phyloP scores from a whole-genome alignment of 2,888 invertebrate species.

The Himalopsyche tibetana region DNA sequence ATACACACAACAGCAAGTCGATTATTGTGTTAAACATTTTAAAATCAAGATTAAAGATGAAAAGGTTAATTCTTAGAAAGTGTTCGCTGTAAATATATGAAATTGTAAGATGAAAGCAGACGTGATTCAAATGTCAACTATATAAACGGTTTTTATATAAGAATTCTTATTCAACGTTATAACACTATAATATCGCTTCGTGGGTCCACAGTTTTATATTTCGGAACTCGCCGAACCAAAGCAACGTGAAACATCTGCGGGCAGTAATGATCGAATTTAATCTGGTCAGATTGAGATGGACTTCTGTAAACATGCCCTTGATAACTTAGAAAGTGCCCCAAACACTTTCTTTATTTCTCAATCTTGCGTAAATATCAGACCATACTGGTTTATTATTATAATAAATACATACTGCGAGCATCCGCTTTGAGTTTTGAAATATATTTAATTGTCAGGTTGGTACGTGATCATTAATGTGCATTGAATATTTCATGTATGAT shows the following conservation, averaged over 20 bases:
- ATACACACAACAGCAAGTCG: no score
- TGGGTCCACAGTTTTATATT: background rate
- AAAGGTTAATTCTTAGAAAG: no score
- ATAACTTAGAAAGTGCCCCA: constrained; percentile 57
- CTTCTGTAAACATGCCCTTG: constrained; percentile 55
- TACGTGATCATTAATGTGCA: no score
- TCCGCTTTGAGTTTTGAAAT: constrained; percentile 31
- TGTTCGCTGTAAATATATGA: no score
- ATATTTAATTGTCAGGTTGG: background rate
- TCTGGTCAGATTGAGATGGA: constrained; percentile 14
- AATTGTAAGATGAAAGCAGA: no score
- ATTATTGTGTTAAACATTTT: no score
- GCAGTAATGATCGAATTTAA: constrained; percentile 20
- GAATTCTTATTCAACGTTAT: no score
- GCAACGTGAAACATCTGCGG: constrained; percentile 3
- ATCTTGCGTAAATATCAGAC: constrained; percentile 54
- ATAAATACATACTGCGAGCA: background rate
- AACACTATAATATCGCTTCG: no score
- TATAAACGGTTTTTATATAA: no score
- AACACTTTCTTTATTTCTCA: constrained; percentile 62
- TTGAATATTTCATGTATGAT: no score
- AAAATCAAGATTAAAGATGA: no score
- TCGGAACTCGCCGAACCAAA: background rate
- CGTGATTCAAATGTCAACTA: no score
- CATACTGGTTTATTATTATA: constrained; percentile 42